Base-by-base conservation (phyloP, 1,140 invertebrate genomes). In the Nymphalis io region DNA sequence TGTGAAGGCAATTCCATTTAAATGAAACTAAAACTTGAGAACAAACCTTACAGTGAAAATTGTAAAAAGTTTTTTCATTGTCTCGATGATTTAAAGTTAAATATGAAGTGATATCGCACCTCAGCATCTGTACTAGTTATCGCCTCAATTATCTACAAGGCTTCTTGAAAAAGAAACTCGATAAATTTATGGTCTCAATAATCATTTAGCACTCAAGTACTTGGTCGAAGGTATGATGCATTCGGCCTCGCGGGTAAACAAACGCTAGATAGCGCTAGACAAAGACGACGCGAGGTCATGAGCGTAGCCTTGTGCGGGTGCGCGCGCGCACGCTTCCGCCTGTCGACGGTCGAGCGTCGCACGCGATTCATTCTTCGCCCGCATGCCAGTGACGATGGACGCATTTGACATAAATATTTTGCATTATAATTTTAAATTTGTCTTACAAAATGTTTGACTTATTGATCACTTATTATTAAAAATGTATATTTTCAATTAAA, bases 181-280 rank as follows among this genome's bases (percentile, higher is more conserved):
- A 79, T 81, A 73, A 81, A 81, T 78, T 73, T 83, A 84, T 82
- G 77, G 72, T 83, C 85, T 85, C 75, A 82, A 87, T 85, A 85
- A 85, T 82, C 79, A 78, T 87, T 84, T 86, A 80, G 79, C 73
- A 79, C 72, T 84, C 74, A 81, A 86, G 85, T 82, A 84, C 80
- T 75, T 70, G 71, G 79, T 82, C 75, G 61, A 46, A 57, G 63
- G 68, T 88, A 88, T 89, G 87, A 89, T 89, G 86, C 84, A 88
- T 89, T 88, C 80, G 86, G 85, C 86, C 88, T 89, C 87, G 87
- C 83, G 82, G 81, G 85, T 84, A 88, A 90, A 90, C 85, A 89
- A 85, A 90, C 86, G 87, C 80, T 89, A 90, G 88, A 90, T 90
- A 90, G 86, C 79, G 84, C 84, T 90, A 90, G 88, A 90, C 88